Conservation (phyloP, 2,888 invertebrate genomes). For the Campoplex capitator region DNA sequence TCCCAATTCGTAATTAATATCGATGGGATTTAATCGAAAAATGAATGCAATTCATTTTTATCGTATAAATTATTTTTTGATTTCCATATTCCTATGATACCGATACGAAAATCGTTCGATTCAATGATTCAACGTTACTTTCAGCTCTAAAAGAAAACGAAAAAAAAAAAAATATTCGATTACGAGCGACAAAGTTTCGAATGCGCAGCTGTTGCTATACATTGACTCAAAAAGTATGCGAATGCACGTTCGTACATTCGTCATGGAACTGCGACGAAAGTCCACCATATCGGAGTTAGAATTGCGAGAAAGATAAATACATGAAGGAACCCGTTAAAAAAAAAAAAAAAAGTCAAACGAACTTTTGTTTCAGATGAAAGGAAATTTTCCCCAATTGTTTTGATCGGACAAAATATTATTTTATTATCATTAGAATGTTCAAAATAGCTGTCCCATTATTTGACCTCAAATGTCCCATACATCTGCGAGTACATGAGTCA, state of each 20-base stretch:
- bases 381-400: background rate
- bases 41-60: background rate
- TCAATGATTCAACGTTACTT: background rate
- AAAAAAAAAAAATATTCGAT: background rate
- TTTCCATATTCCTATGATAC: too few species aligned
- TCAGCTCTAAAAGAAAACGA: background rate
- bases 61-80: too few species aligned
- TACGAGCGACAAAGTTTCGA: background rate
- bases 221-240: background rate
- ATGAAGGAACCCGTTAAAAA: too few species aligned
- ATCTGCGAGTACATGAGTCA: slow-evolving; percentile 6
- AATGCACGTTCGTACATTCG: background rate
- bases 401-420: background rate
- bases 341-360: too few species aligned
- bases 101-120: background rate
- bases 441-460: background rate
- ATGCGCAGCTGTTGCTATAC: background rate
- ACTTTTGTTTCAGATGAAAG: background rate
- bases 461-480: background rate
- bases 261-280: background rate
- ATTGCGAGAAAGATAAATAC: background rate
- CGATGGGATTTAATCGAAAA: background rate
- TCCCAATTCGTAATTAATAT: background rate
- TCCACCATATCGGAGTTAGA: background rate
- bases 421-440: background rate